Conservation (phyloP, 2,113 vertebrate species). For the Phodopus roborovskii region DNA sequence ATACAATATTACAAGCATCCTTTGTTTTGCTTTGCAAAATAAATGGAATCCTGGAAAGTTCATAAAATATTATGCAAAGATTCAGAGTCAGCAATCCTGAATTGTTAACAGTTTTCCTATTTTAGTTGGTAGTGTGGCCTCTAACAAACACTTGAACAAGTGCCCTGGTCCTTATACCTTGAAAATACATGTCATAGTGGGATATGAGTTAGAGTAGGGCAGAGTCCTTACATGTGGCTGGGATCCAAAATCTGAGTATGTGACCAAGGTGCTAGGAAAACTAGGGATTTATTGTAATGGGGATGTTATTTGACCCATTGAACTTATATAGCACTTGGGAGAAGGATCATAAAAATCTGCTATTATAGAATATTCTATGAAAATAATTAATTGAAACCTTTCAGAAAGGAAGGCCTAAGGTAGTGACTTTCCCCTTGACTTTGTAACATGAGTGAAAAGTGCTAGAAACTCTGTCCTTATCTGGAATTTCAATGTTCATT, state of each 20-base stretch:
- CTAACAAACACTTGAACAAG: slow-evolving; percentile 11
- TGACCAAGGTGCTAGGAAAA: background rate
- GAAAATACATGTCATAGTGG: background rate
- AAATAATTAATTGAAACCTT: slow-evolving; percentile 36
- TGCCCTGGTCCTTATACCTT: background rate
- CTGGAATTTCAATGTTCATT: slow-evolving; percentile 60
- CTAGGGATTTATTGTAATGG: background rate
- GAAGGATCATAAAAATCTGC: background rate
- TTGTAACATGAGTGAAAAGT: background rate
- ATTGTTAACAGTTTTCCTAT: background rate
- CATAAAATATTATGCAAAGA: slow-evolving; percentile 27
- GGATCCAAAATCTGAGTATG: background rate
- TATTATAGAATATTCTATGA: slow-evolving; percentile 15
- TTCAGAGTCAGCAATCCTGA: background rate
- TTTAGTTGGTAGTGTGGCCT: background rate
- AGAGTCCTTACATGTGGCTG: background rate
- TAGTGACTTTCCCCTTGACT: slow-evolving; percentile 43
- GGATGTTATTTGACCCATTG: background rate
- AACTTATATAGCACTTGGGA: background rate
- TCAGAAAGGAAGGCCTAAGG: slow-evolving; percentile 14
- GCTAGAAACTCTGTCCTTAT: slow-evolving; percentile 11
- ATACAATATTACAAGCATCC: background rate
- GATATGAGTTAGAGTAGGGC: background rate
- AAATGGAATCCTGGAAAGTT: slow-evolving; percentile 31
- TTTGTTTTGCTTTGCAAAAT: slow-evolving; percentile 39